Evolutionary conservation across 2,113 vertebrate species (phyloP).

Genomic region (Ptilorrhoa leucosticta): DNA sequence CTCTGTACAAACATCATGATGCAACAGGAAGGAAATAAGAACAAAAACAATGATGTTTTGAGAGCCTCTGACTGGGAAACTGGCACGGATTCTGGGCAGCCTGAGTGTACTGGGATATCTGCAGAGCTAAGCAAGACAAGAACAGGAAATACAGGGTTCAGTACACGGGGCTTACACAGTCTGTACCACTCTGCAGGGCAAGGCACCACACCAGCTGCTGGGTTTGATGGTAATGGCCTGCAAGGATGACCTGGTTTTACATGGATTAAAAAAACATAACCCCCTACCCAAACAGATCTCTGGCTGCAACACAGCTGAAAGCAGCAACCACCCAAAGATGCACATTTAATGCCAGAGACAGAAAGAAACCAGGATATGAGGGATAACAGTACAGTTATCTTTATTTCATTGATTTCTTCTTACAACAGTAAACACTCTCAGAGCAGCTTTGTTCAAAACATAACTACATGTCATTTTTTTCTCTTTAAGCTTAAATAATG

Average conservation of each 20-base stretch:
- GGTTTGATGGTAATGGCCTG: neutral
- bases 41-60: neutral
- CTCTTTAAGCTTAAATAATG: neutral
- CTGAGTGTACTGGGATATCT: neutral
- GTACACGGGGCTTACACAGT: neutral
- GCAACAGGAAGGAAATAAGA: slow-evolving; percentile 24
- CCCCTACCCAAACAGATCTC: neutral
- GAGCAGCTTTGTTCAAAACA: neutral
- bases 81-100: neutral
- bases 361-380: neutral
- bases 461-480: neutral
- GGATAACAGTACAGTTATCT: neutral
- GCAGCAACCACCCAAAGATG: neutral
- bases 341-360: neutral
- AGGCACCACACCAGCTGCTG: neutral
- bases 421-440: neutral
- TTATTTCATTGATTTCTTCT: neutral
- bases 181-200: neutral
- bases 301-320: neutral
- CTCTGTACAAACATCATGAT: neutral
- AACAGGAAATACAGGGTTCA: neutral
- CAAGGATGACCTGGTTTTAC: neutral
- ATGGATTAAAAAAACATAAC: neutral
- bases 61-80: neutral
- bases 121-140: neutral